Evolutionary conservation across 2,888 invertebrate species (phyloP), one percentile per base, ranked within the genome.

Genomic region (Biston stratarius): DNA sequence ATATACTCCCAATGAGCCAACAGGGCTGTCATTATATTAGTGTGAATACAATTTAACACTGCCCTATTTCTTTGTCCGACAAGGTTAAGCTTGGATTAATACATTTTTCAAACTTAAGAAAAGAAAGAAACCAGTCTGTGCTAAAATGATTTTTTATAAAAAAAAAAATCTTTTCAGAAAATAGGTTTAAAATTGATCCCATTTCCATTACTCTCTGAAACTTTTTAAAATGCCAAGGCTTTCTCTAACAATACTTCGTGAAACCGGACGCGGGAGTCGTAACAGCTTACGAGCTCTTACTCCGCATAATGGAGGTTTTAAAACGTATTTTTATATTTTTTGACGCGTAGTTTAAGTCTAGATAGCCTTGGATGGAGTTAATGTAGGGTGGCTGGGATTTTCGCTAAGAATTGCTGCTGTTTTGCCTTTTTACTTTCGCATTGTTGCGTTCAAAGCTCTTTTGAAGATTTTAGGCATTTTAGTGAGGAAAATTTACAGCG

Each of bases 291-390:
- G 72, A 71, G 69, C 72, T 72, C 66, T 72, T 73, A 71, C 70
- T 72, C 49, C 62, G 66, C 56, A 64, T 74, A 74, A 73, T 73
- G 71, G 63, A 61, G 69, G 68, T 70, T 74, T 74, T 73, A 72
- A 74, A 70, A 58, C 66, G 69, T 71, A 73, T 71, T 74, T 74
- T 74, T 70, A 74, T 74, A 74, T 74, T 72, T 72, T 73, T 68
- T 68, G 67, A 68, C 62, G 69, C 69, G 64, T 69, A 70, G 70
- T 74, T 67, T 60, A 70, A 71, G 72, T 72, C 71, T 72, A 70
- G 68, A 65, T 69, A 69, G 64, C 69, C 51, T 68, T 56, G 67
- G 62, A 60, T 63, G 60, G 63, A 67, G 60, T 63, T 67, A 67
- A 67, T 67, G 67, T 63, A 63, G 59, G 67, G 55, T 67, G 59